phyloP scores from a whole-genome alignment of 1,140 invertebrate genomes.

The Sarcophaga bullata region DNA sequence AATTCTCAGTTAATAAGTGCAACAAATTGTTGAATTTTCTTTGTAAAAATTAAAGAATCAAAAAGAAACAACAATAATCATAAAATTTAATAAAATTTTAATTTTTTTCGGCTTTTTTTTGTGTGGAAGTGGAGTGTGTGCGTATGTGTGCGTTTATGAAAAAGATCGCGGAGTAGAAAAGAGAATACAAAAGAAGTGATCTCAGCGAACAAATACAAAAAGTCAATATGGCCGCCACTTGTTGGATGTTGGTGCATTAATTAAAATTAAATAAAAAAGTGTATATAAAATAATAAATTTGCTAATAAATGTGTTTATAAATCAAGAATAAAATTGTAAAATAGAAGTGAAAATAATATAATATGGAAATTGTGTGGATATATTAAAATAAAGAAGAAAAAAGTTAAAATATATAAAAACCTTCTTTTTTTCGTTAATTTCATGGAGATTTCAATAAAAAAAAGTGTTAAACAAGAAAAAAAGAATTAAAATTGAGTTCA shows the following conservation, averaged over 20 bases:
- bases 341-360: background rate
- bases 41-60: background rate
- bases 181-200: slow-evolving; percentile 33
- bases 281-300: slow-evolving; percentile 40
- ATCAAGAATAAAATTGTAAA: background rate
- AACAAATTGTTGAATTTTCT: background rate
- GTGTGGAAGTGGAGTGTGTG: background rate
- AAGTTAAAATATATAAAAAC: background rate
- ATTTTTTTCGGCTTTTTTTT: background rate
- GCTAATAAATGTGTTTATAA: slow-evolving; percentile 29
- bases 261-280: slow-evolving; percentile 17
- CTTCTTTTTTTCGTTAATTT: background rate
- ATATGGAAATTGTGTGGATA: background rate
- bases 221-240: slow-evolving; percentile 47
- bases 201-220: slow-evolving; percentile 41
- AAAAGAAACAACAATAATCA: background rate
- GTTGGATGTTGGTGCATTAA: slow-evolving; percentile 43
- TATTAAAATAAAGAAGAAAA: background rate
- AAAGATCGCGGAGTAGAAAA: slow-evolving; percentile 32
- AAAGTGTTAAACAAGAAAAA: background rate
- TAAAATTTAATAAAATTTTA: background rate
- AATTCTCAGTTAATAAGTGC: background rate
- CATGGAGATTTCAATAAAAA: background rate
- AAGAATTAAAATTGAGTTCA: background rate
- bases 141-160: slow-evolving; percentile 8